A percentile compares a stretch with the other conserved stretches of the same genome.
phyloP scores from a whole-genome alignment of 2,797 vertebrate genomes.

The Gymnoscopelus braueri region DNA sequence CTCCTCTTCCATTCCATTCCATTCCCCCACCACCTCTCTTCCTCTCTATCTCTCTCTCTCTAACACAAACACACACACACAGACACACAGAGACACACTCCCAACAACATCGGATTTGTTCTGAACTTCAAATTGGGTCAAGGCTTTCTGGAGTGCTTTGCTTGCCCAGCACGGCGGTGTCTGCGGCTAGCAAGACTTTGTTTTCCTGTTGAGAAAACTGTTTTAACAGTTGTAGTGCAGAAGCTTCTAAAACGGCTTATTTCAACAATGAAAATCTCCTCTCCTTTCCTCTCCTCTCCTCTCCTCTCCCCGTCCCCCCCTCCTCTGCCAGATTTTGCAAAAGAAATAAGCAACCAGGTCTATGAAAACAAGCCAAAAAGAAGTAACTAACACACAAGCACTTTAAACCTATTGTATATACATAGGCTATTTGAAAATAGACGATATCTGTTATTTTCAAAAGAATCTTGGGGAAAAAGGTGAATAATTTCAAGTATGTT shows the following conservation, averaged over 20 bases:
- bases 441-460: no score
- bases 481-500: no score
- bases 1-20: conserved; percentile 23
- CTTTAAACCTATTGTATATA: no score
- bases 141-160: conserved; percentile 24
- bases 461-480: no score
- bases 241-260: conserved; percentile 39
- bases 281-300: not conserved
- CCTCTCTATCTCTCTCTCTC: conserved; percentile 19
- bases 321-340: no score
- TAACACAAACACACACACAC: not conserved
- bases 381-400: no score
- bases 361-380: no score
- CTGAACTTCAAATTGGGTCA: conserved; percentile 48
- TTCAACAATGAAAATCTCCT: conserved; percentile 13
- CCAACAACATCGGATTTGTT: no score
- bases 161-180: conserved; percentile 21
- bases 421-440: no score
- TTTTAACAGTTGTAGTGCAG: conserved; percentile 18
- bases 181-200: conserved; percentile 2
- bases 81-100: not conserved
- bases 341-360: no score
- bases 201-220: not conserved
- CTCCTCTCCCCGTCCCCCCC: not conserved
- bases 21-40: conserved; percentile 24